Evolutionary conservation across 2,888 invertebrate species (phyloP), one percentile per base, ranked within the genome.

Genomic region (Bimastos eiseni): DNA sequence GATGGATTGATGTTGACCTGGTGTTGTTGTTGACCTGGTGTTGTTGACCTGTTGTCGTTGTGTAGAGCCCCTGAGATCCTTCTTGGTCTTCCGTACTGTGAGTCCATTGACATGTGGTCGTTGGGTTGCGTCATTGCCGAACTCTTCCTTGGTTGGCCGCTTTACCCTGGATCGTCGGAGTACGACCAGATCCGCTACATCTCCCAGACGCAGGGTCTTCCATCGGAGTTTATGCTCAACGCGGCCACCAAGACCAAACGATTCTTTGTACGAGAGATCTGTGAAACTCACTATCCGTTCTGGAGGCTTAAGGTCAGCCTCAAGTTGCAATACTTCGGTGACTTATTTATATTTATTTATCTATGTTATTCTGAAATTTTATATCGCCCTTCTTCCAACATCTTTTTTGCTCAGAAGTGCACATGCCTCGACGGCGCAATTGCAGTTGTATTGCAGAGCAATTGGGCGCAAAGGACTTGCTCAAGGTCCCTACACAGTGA

Each of bases 71-170:
- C 95, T 83, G 95, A 95, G 92, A 95, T 95, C 90, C 92, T 95
- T 91, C 93, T 95, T 89, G 95, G 99, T 37, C 96, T 99, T 93
- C 99, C 99, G 92, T 99, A 99, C 96, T 98, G 98, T 96, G 99
- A 99, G 95, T 98, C 99, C 30, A 99, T 99, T 94, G 99, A 99
- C 96, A 99, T 99, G 99, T 99, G 99, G 99, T 99, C 99, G 15
- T 96, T 99, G 93, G 99, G 99, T 91, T 99, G 99, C 96, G 99
- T 99, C 92, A 99, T 99, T 89, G 99, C 99, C 5, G 99, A 99
- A 95, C 96, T 99, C 93, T 99, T 99, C 96, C 96, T 99, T 88
- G 99, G 99, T 92, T 99, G 99, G 99, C 99, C 99, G 33, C 96
- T 99, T 83, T 99, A 99, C 96, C 99, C 99, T 0, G 99, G 99